A percentile compares a stretch with the other conserved stretches of the same genome.
phyloP scores from a whole-genome alignment of 2,113 vertebrate species.

The Archilochus colubris region DNA sequence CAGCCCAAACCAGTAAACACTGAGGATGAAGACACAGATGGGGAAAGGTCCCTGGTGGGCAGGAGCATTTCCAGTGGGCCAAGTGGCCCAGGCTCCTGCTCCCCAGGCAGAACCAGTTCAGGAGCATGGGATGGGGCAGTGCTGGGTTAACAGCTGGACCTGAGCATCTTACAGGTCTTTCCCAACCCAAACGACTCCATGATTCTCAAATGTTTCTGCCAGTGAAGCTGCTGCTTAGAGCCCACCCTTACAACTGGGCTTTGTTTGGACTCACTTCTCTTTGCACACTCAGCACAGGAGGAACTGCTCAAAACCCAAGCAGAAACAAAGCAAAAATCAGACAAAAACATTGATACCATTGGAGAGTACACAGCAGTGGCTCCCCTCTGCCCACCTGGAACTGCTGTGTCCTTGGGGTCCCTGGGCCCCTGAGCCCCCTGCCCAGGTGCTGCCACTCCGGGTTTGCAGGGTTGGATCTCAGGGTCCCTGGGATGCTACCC shows the following conservation, averaged over 20 bases:
- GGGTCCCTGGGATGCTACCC: background rate
- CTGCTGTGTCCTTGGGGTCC: accelerated
- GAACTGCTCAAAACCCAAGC: background rate
- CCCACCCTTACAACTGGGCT: accelerated
- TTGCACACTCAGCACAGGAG: background rate
- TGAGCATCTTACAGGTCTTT: too few species aligned
- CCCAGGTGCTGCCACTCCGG: background rate
- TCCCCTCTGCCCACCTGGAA: background rate
- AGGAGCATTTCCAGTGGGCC: background rate
- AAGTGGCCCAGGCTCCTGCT: background rate
- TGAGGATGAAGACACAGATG: accelerated
- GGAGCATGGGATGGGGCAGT: background rate
- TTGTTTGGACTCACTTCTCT: background rate
- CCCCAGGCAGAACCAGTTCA: background rate
- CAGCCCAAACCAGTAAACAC: background rate
- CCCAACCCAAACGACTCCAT: too few species aligned
- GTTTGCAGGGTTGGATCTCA: too few species aligned
- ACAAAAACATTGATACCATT: accelerated
- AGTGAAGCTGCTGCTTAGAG: background rate
- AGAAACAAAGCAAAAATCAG: background rate
- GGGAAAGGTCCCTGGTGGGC: background rate
- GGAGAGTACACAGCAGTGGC: background rate
- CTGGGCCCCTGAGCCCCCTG: background rate
- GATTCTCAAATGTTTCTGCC: background rate
- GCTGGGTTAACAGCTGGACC: too few species aligned